Percentiles rank a stretch among this genome's conserved stretches.
Conservation (phyloP, 2,888 invertebrate species). For the Eilema sororculum region DNA sequence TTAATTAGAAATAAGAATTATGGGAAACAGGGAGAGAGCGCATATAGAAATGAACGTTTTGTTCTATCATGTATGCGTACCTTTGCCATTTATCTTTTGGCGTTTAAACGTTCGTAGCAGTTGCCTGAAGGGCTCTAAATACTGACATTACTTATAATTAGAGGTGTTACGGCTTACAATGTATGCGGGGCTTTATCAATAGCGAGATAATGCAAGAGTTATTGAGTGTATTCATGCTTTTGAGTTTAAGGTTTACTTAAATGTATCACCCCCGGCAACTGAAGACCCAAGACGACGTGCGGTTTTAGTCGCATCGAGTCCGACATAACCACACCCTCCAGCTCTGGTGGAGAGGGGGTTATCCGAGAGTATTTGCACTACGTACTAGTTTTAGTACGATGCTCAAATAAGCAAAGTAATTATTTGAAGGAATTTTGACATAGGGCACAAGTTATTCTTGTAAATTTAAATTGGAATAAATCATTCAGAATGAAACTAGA, state of each 20-base stretch:
- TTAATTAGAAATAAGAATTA: background rate
- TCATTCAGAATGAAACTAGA: no score
- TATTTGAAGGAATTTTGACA: no score
- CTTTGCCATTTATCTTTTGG: background rate
- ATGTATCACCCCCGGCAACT: background rate
- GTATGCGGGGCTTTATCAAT: background rate
- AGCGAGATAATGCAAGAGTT: background rate
- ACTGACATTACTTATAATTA: background rate
- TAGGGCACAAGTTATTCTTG: no score
- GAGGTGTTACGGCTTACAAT: background rate
- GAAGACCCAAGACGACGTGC: no score
- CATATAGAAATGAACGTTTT: background rate
- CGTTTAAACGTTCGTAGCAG: background rate
- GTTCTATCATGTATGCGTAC: background rate
- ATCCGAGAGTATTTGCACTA: no score
- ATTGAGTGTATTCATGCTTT: background rate
- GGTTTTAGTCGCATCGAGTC: no score
- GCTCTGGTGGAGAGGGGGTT: no score
- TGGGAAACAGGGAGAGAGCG: background rate
- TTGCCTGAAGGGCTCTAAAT: background rate
- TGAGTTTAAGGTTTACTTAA: background rate
- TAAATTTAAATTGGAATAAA: no score
- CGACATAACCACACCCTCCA: no score
- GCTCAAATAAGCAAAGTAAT: no score
- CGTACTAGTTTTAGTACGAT: no score